These are phyloP conservation scores for Cyprinodon variegatus DNA, from an alignment of 2,113 vertebrate genomes.

Conservation along the genomic window DNA sequence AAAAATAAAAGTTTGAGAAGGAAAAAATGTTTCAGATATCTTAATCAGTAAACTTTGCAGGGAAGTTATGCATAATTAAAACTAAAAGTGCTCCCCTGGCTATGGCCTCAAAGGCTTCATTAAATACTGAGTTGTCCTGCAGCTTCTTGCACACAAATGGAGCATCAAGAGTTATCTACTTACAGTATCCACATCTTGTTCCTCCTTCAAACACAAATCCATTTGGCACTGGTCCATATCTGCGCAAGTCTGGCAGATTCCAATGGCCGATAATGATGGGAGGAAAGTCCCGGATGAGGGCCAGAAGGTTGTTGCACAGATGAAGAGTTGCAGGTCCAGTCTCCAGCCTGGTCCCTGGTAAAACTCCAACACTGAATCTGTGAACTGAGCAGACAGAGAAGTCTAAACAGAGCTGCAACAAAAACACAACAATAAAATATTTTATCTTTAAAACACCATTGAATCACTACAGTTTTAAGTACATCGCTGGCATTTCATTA, in stretches of 20 bases:
- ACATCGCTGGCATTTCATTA: too few species aligned
- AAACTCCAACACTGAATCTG: constrained; percentile 89
- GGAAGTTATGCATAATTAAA: background rate
- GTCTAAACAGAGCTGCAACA: background rate
- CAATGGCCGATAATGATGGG: constrained; percentile 89
- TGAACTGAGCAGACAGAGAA: constrained; percentile 82
- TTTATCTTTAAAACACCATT: too few species aligned
- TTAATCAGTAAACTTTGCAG: background rate
- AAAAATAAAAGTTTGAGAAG: background rate
- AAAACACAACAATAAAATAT: too few species aligned
- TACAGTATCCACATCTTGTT: constrained; percentile 95
- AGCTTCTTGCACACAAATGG: background rate
- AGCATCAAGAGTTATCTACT: constrained; percentile 68
- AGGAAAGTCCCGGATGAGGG: constrained; percentile 86
- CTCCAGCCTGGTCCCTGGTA: constrained; percentile 93
- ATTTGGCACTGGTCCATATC: constrained; percentile 91
- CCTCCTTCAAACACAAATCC: constrained; percentile 98
- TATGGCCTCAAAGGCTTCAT: background rate
- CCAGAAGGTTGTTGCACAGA: constrained; percentile 91
- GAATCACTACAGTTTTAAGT: too few species aligned
- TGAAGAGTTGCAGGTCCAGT: constrained; percentile 92
- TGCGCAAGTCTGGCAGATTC: constrained; percentile 92
- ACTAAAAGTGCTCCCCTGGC: background rate
- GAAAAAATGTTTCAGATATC: background rate
- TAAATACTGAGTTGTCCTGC: background rate